phyloP scores from a whole-genome alignment of 2,113 vertebrate genomes.

The Lagopus muta region DNA sequence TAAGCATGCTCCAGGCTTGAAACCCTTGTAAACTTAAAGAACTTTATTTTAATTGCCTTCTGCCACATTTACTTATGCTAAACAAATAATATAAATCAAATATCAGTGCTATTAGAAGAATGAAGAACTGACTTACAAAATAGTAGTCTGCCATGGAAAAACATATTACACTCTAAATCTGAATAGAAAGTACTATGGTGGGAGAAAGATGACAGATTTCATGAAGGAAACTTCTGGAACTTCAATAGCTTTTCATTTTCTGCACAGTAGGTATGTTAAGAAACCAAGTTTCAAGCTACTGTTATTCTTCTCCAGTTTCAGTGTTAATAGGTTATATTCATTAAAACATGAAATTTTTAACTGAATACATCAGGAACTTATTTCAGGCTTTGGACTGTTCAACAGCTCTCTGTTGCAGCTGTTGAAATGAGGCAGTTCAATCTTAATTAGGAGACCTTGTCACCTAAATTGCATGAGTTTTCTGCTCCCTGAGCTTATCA shows the following conservation, averaged over 20 bases:
- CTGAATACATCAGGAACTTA: neutral
- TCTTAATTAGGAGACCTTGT: neutral
- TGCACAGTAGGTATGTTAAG: rapidly evolving
- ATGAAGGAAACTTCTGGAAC: neutral
- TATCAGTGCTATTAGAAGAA: conserved; percentile 11
- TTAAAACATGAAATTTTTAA: neutral
- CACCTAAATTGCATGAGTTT: neutral
- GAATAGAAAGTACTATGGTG: neutral
- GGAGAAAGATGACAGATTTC: neutral
- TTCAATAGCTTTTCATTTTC: neutral
- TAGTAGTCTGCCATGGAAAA: neutral
- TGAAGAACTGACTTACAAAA: neutral
- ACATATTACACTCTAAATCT: neutral
- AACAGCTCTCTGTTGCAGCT: neutral
- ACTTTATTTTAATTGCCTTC: conserved; percentile 76
- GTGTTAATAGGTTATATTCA: neutral
- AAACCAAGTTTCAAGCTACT: neutral
- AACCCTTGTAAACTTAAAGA: conserved; percentile 62
- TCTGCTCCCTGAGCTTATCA: neutral
- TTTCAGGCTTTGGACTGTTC: neutral
- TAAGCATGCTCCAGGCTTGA: conserved; percentile 66
- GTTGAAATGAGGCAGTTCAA: neutral
- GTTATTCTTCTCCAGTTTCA: neutral
- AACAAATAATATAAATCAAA: conserved; percentile 68
- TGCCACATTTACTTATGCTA: conserved; percentile 61